Conservation (phyloP, 2,113 vertebrate genomes). For the Catharus fuscescens region DNA sequence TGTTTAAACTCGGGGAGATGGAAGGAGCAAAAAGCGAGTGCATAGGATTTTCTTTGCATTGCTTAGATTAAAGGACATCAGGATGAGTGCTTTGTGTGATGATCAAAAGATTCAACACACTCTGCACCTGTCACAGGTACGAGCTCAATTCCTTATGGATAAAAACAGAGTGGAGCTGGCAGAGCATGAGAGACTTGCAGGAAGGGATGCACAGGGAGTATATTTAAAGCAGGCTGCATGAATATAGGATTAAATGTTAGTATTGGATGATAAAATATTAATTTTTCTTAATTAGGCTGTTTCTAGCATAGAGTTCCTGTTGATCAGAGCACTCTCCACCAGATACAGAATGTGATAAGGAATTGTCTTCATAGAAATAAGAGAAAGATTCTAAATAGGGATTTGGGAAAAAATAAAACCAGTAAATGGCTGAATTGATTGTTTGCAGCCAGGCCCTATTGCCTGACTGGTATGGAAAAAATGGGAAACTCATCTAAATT, state of each 20-base stretch:
- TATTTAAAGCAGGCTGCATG: constrained; percentile 46
- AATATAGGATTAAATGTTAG: constrained; percentile 48
- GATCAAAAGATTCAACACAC: constrained; percentile 70
- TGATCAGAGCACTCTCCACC: constrained; percentile 12
- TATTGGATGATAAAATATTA: constrained; percentile 39
- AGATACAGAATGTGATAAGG: constrained; percentile 7
- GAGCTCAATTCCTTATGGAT: constrained; percentile 57
- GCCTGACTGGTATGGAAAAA: not conserved
- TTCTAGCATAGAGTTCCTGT: not conserved
- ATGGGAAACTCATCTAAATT: not conserved
- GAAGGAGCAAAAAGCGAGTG: constrained; percentile 38
- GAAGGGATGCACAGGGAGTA: not conserved
- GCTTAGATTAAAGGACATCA: constrained; percentile 71
- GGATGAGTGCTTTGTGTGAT: constrained; percentile 64
- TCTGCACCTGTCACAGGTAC: constrained; percentile 69
- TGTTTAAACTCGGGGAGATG: constrained; percentile 45
- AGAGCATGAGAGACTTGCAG: constrained; percentile 58
- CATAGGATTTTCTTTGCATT: constrained; percentile 50
- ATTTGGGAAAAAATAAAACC: not conserved
- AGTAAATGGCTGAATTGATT: not conserved
- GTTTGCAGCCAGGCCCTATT: not conserved
- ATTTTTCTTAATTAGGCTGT: constrained; percentile 62
- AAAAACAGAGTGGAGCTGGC: constrained; percentile 63
- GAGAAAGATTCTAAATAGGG: not conserved
- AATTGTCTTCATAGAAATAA: not conserved